Evolutionary conservation across 2,888 invertebrate species (phyloP).

Genomic region (Cryptops parisi): DNA sequence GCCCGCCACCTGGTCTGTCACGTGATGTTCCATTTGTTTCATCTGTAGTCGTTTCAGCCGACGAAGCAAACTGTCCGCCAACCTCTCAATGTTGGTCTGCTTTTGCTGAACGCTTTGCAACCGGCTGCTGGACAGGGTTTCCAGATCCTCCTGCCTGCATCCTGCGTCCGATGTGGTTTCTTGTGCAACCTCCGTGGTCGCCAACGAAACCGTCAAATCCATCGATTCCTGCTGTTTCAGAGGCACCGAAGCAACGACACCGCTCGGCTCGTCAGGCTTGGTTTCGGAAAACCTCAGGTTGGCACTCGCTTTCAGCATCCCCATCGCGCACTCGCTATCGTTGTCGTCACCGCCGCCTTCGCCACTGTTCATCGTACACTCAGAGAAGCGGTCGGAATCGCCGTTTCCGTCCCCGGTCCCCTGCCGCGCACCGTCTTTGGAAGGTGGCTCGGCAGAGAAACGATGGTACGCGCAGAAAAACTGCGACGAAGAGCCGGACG

Average conservation of each 20-base stretch:
- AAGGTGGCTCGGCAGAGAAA: too few relatives aligned
- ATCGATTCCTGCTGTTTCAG: too few relatives aligned
- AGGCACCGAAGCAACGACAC: too few relatives aligned
- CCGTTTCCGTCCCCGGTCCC: too few relatives aligned
- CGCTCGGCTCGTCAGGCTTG: too few relatives aligned
- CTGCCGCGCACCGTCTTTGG: too few relatives aligned
- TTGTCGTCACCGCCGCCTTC: background rate
- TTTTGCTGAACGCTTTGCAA: slow-evolving; percentile 38
- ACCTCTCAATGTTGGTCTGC: slow-evolving; percentile 49
- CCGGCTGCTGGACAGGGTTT: slow-evolving; percentile 38
- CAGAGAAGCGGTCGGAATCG: background rate
- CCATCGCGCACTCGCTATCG: background rate
- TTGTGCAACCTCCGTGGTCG: too few relatives aligned
- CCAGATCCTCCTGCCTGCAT: slow-evolving; percentile 18
- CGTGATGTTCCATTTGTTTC: slow-evolving; percentile 56
- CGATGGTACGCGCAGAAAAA: too few relatives aligned
- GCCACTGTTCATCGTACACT: background rate
- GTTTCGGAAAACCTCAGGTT: background rate
- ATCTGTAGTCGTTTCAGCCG: slow-evolving; percentile 62
- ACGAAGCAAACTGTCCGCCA: slow-evolving; percentile 54
- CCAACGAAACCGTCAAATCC: too few relatives aligned
- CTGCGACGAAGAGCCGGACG: too few relatives aligned
- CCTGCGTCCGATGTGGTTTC: too few relatives aligned
- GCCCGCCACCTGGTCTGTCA: slow-evolving; percentile 60
- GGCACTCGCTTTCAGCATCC: slow-evolving; percentile 2